Percentiles rank a stretch among this genome's conserved stretches.
Evolutionary conservation across 2,113 vertebrate genomes (phyloP).

Genomic region (Marmota monax): DNA sequence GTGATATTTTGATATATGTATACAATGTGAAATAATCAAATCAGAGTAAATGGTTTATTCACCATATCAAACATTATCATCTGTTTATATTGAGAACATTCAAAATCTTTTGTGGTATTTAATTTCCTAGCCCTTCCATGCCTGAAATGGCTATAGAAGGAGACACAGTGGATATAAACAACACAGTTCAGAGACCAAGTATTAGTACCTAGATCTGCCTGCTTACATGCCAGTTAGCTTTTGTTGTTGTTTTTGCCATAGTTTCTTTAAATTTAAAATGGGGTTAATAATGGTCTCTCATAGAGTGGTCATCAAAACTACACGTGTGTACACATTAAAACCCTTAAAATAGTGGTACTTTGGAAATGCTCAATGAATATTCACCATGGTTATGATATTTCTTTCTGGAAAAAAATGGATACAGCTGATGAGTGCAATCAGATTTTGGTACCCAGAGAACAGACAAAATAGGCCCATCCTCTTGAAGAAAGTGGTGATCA

Average conservation of each 20-base stretch:
- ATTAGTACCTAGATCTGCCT: background rate
- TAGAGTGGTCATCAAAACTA: background rate
- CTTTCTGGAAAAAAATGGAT: background rate
- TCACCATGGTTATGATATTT: background rate
- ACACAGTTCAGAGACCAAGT: background rate
- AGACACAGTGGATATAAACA: background rate
- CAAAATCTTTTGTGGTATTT: background rate
- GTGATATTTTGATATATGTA: background rate
- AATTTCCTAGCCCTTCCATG: background rate
- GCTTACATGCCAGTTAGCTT: background rate
- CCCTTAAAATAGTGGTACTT: background rate
- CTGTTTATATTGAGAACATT: background rate
- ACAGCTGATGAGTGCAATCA: background rate
- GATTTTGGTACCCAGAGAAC: background rate
- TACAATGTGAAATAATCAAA: background rate
- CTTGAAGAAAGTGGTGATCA: background rate
- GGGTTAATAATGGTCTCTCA: background rate
- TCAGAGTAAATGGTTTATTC: background rate
- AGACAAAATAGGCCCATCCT: background rate
- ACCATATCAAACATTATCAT: background rate
- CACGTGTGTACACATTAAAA: background rate
- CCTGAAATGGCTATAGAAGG: background rate
- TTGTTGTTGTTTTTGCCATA: background rate
- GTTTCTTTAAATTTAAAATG: constrained; percentile 10
- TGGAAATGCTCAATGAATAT: background rate